Percentiles rank a stretch among this genome's conserved stretches.
Evolutionary conservation across 2,113 vertebrate genomes (phyloP).

Genomic region (Alectura lathami): DNA sequence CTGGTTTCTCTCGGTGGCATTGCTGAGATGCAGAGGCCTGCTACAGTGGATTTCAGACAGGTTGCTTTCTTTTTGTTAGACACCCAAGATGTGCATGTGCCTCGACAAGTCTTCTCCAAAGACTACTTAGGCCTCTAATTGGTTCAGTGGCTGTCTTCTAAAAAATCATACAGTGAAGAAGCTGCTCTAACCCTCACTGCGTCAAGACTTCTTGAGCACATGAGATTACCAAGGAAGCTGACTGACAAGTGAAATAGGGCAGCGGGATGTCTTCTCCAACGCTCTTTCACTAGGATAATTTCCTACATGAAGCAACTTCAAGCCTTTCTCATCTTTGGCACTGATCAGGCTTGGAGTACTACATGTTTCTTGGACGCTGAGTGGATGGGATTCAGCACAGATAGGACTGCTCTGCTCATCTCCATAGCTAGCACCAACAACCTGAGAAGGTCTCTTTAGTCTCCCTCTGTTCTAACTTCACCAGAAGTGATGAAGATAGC

Average conservation of each 20-base stretch:
- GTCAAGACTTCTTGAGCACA: neutral
- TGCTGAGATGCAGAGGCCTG: neutral
- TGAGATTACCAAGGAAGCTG: neutral
- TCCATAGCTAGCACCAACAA: neutral
- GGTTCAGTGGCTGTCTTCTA: too few relatives aligned
- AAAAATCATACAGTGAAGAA: neutral
- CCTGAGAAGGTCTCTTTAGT: neutral
- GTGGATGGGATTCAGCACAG: neutral
- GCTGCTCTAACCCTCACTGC: neutral
- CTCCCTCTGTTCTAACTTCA: neutral
- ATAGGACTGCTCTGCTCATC: neutral
- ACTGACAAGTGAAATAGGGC: neutral
- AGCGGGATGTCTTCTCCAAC: neutral
- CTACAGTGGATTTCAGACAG: neutral
- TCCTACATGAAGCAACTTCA: neutral
- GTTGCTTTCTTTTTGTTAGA: neutral
- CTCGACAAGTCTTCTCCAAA: neutral
- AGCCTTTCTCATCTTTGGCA: neutral
- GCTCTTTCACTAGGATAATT: neutral
- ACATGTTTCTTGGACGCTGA: neutral
- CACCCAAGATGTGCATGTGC: neutral
- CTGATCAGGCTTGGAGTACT: neutral
- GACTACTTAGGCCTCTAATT: too few relatives aligned
- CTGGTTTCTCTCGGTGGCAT: neutral
- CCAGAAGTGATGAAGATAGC: neutral